These are phyloP conservation scores for Oligia strigilis DNA, from an alignment of 2,888 invertebrate species.

Conservation along the genomic window DNA sequence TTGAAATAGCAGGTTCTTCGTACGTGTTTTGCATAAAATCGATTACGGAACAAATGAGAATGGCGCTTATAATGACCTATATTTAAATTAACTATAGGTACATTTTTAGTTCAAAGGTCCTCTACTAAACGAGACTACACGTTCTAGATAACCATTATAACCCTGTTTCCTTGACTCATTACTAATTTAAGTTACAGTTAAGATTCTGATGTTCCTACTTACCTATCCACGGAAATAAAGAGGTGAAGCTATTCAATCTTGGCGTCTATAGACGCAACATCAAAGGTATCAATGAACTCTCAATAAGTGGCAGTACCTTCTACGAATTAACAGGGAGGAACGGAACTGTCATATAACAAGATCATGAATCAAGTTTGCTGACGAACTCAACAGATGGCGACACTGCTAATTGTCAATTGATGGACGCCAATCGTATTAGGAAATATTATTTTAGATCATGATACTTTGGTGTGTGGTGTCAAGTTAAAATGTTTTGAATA, in stretches of 20 bases:
- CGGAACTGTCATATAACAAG: constrained; percentile 68
- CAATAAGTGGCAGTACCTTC: constrained; percentile 14
- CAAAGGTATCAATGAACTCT: neutral
- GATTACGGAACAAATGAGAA: neutral
- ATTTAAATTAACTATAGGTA: neutral
- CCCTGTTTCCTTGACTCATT: neutral
- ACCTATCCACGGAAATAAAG: neutral
- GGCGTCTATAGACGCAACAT: constrained; percentile 5
- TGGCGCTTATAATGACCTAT: neutral
- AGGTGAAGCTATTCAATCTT: neutral
- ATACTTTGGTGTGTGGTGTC: constrained; percentile 30
- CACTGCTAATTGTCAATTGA: constrained; percentile 58
- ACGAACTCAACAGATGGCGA: constrained; percentile 45
- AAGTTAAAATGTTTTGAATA: neutral
- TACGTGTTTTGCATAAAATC: constrained; percentile 12
- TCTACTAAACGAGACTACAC: neutral
- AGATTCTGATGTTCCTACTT: neutral
- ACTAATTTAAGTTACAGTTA: neutral
- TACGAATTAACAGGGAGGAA: constrained; percentile 20
- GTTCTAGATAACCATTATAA: neutral
- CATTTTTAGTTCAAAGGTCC: neutral
- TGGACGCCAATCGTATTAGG: constrained; percentile 41
- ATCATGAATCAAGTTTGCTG: constrained; percentile 68
- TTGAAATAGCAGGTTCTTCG: constrained; percentile 14
- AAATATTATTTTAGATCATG: constrained; percentile 35